These are phyloP conservation scores for Schizothorax lantsangensis DNA, from an alignment of 2,797 vertebrate species.

Conservation along the genomic window DNA sequence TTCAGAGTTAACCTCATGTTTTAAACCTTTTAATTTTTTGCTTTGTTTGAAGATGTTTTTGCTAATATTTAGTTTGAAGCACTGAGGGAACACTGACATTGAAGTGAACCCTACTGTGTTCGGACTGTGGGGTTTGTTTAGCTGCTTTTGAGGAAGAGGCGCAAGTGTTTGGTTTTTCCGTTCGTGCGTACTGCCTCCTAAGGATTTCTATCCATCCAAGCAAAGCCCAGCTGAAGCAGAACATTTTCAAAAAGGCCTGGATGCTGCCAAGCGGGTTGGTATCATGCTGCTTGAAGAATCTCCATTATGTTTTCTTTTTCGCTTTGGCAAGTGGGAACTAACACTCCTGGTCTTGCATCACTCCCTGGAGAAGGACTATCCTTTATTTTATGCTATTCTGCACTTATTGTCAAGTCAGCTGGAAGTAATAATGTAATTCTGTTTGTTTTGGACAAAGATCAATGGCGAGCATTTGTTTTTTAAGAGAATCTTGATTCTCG, in stretches of 20 bases:
- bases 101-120: constrained; percentile 42
- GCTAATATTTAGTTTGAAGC: constrained; percentile 47
- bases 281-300: constrained; percentile 46
- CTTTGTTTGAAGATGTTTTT: constrained; percentile 34
- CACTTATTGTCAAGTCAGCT: constrained; percentile 37
- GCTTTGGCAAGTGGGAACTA: constrained; percentile 50
- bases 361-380: constrained; percentile 26
- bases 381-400: constrained; percentile 23
- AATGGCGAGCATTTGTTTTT: constrained; percentile 63
- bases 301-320: constrained; percentile 33
- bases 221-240: constrained; percentile 22
- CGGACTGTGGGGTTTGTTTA: constrained; percentile 40
- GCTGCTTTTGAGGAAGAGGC: constrained; percentile 48
- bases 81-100: constrained; percentile 26
- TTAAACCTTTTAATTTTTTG: constrained; percentile 42
- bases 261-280: constrained; percentile 18
- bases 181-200: not conserved
- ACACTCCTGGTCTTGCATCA: constrained; percentile 33
- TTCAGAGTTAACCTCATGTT: constrained; percentile 35
- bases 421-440: constrained; percentile 54
- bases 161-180: constrained; percentile 41
- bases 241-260: constrained; percentile 33
- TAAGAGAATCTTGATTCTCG: constrained; percentile 56
- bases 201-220: constrained; percentile 6
- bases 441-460: constrained; percentile 49